Conservation (phyloP, 2,113 vertebrate species). For the Turdus rufiventris region DNA sequence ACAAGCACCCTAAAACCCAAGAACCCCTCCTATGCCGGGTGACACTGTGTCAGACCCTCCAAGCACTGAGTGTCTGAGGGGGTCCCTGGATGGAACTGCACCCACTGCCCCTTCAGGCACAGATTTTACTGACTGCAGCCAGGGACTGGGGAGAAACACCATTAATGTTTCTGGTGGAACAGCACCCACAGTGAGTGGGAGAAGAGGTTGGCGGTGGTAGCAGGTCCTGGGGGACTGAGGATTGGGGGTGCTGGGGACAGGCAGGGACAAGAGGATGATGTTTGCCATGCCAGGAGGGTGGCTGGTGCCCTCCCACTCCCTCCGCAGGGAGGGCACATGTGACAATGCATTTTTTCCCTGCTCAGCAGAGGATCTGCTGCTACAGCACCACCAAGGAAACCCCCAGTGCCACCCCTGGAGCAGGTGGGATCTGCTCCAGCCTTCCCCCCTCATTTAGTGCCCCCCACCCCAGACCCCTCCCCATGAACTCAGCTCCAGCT, state of each 20-base stretch:
- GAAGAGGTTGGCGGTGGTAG: accelerated
- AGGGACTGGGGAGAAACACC: accelerated
- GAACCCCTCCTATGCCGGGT: not conserved
- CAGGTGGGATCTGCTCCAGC: not conserved
- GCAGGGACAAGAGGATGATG: not conserved
- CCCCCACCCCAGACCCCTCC: accelerated
- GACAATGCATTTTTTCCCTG: accelerated
- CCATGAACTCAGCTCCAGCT: not conserved
- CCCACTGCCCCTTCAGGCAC: not conserved
- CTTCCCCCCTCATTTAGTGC: accelerated
- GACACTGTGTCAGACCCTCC: accelerated
- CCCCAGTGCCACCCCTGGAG: accelerated
- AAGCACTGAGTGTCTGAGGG: accelerated
- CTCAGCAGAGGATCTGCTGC: not conserved
- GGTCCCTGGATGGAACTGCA: not conserved
- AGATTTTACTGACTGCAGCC: not conserved
- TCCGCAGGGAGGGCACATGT: accelerated
- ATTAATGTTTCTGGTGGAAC: not conserved
- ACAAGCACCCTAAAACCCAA: not conserved
- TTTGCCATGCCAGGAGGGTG: not conserved
- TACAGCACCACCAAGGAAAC: not conserved
- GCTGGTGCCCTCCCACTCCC: not conserved
- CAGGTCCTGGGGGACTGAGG: accelerated
- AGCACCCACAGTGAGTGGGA: not conserved
- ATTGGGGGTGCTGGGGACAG: accelerated